A percentile compares a stretch with the other conserved stretches of the same genome.
These are phyloP conservation scores for Parasteatoda lunata DNA, from an alignment of 2,888 invertebrate genomes.

Conservation along the genomic window DNA sequence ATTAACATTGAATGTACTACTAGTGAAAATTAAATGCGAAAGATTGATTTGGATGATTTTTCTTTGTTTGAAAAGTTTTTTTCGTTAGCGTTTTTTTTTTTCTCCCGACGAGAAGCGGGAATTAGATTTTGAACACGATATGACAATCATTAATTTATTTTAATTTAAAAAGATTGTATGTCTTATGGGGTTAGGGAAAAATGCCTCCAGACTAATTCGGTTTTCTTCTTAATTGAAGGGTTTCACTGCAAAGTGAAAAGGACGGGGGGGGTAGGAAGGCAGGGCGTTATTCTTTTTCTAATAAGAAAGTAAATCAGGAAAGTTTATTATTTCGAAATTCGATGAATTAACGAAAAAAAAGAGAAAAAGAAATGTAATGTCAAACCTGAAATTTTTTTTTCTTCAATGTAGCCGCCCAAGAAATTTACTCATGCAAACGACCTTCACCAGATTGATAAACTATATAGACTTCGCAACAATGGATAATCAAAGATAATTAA, in stretches of 20 bases:
- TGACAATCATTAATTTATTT: constrained; percentile 68
- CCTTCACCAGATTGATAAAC: constrained; percentile 61
- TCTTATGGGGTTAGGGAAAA: constrained; percentile 23
- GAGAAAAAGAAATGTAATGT: constrained; percentile 8
- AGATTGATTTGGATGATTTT: constrained; percentile 57
- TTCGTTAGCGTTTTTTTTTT: constrained; percentile 24
- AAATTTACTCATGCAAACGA: constrained; percentile 30
- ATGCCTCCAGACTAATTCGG: constrained; percentile 57
- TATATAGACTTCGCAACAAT: constrained; percentile 48
- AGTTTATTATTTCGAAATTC: constrained; percentile 68
- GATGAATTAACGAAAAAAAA: constrained; percentile 58
- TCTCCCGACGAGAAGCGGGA: constrained; percentile 20
- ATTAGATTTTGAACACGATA: constrained; percentile 68
- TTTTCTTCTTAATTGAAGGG: constrained; percentile 66
- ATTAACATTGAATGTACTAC: constrained; percentile 50
- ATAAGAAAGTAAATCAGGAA: constrained; percentile 50
- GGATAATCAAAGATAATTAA: constrained; percentile 68
- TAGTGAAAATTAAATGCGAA: constrained; percentile 64
- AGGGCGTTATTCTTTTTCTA: constrained; percentile 22
- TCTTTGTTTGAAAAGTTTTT: constrained; percentile 32
- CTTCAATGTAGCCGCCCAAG: neutral
- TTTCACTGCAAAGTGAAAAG: constrained; percentile 61
- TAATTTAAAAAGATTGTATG: constrained; percentile 60
- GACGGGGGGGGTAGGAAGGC: constrained; percentile 17
- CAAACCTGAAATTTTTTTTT: constrained; percentile 1